phyloP scores from a whole-genome alignment of 2,113 vertebrate genomes.

The Spea multiplicata region DNA sequence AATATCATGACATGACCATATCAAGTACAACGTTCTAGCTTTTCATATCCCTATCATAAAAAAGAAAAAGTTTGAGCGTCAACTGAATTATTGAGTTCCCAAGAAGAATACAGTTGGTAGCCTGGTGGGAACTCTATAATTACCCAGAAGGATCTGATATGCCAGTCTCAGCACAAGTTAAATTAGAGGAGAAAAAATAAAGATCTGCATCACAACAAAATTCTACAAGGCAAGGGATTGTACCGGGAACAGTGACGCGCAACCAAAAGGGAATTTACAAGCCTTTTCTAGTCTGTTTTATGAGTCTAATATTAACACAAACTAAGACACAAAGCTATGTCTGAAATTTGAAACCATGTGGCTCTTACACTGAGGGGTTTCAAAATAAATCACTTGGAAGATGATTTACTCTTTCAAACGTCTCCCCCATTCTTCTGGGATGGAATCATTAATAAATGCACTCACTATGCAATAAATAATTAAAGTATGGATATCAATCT shows the following conservation, averaged over 20 bases:
- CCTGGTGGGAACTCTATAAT: background rate
- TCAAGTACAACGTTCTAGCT: too few relatives aligned
- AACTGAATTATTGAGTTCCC: too few relatives aligned
- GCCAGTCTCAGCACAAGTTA: slow-evolving; percentile 2
- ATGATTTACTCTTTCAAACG: background rate
- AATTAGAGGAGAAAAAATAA: background rate
- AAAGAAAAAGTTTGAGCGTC: too few relatives aligned
- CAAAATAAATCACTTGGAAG: slow-evolving; percentile 11
- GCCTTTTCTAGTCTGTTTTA: slow-evolving; percentile 9
- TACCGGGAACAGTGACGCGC: background rate
- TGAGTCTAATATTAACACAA: background rate
- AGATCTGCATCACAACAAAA: background rate
- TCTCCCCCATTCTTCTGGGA: background rate
- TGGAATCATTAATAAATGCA: background rate
- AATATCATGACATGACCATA: too few relatives aligned
- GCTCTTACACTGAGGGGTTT: background rate
- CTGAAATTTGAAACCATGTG: background rate
- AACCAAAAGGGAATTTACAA: slow-evolving; percentile 14
- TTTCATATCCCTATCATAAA: too few relatives aligned
- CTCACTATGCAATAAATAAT: too few relatives aligned
- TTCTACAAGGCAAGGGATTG: background rate
- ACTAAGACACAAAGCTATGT: background rate
- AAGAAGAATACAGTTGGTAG: background rate
- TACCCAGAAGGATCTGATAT: background rate
- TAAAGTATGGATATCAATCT: too few relatives aligned